Percentiles rank a stretch among this genome's conserved stretches.
Evolutionary conservation across 2,888 invertebrate species (phyloP).

Genomic region (Sphecodes monilicornis): DNA sequence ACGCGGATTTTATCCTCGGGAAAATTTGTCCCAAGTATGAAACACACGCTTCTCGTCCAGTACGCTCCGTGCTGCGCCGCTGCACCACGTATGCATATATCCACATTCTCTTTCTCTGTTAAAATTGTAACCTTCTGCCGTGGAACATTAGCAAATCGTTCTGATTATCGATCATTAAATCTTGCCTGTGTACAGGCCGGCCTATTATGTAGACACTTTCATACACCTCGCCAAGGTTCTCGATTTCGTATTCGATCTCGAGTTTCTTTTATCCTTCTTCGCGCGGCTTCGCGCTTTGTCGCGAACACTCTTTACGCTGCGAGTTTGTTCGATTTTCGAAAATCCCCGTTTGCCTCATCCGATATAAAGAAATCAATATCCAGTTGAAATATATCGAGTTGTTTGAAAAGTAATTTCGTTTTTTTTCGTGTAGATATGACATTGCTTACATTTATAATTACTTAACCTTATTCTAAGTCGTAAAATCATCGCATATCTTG

Average conservation of each 20-base stretch:
- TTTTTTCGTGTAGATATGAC: too few species aligned
- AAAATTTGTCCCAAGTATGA: slow-evolving; percentile 12
- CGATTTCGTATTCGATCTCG: slow-evolving; percentile 55
- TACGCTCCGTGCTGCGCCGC: neutral
- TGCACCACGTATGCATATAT: slow-evolving; percentile 16
- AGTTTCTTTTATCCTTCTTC: slow-evolving; percentile 36
- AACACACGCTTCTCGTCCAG: neutral
- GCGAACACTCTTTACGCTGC: neutral
- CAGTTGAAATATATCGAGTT: neutral
- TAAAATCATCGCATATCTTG: too few species aligned
- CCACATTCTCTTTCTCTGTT: slow-evolving; percentile 47
- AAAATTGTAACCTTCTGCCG: slow-evolving; percentile 59
- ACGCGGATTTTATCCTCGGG: slow-evolving; percentile 30
- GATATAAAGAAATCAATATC: neutral
- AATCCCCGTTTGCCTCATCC: neutral
- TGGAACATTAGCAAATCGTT: slow-evolving; percentile 58
- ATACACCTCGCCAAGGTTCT: slow-evolving; percentile 47
- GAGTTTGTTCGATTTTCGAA: neutral
- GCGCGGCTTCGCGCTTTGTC: neutral
- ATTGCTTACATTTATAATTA: too few species aligned
- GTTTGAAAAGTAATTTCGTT: too few species aligned
- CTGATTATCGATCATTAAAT: slow-evolving; percentile 64
- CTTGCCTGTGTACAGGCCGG: slow-evolving; percentile 36
- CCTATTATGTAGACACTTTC: slow-evolving; percentile 52
- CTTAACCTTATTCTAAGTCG: too few species aligned